Evolutionary conservation across 2,888 invertebrate species (phyloP).

Genomic region (Heteropelma amictum): DNA sequence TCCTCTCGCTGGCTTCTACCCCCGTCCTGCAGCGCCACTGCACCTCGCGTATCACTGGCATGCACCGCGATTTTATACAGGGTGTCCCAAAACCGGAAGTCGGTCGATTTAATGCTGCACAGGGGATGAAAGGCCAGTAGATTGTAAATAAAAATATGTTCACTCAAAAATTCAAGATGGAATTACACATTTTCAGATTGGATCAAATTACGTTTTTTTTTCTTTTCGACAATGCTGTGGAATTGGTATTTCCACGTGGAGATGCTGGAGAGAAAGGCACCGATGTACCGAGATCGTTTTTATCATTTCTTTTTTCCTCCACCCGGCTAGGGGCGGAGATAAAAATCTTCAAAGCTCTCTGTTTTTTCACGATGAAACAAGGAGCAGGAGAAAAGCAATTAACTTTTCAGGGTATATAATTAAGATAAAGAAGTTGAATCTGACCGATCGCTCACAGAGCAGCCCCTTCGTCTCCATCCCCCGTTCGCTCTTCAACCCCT

Average conservation of each 20-base stretch:
- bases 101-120: no score
- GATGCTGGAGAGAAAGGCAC: conserved; percentile 52
- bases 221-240: background rate
- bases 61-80: no score
- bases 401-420: conserved; percentile 74
- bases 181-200: background rate
- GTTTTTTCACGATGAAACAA: conserved; percentile 11
- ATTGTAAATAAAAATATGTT: no score
- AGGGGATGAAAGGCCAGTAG: no score
- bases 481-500: conserved; percentile 34
- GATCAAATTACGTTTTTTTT: background rate
- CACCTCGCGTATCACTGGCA: no score
- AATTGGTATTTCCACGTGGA: conserved; percentile 12
- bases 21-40: conserved; percentile 29
- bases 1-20: conserved; percentile 22
- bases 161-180: no score
- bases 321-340: no score
- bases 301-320: no score
- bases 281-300: no score
- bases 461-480: conserved; percentile 54
- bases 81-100: no score
- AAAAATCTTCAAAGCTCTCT: no score
- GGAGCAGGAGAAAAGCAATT: conserved; percentile 74
- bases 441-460: conserved; percentile 65
- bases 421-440: conserved; percentile 74